Percentiles rank a stretch among this genome's conserved stretches.
Evolutionary conservation across 2,888 invertebrate genomes (phyloP).

Genomic region (Glaucopsyche alexis): DNA sequence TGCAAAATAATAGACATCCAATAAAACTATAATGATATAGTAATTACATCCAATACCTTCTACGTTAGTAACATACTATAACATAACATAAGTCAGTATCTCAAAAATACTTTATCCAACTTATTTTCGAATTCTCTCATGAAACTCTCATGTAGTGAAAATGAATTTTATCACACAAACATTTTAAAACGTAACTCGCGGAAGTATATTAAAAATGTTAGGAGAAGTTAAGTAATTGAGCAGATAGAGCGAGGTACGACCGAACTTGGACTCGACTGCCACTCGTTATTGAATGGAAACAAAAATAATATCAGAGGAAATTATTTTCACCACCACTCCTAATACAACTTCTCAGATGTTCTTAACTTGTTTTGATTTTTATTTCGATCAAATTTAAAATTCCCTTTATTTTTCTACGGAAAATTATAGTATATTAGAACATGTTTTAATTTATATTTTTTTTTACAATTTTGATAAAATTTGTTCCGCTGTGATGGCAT

Average conservation of each 20-base stretch:
- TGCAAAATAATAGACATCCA: too few species aligned
- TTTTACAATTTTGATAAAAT: too few species aligned
- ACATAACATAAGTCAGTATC: not conserved
- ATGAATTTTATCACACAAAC: constrained; percentile 1
- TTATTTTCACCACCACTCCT: constrained; percentile 1
- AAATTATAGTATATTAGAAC: not conserved
- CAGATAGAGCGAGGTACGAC: constrained; percentile 5
- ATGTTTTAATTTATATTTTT: not conserved
- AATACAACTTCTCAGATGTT: not conserved
- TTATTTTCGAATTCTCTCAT: not conserved
- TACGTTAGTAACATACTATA: not conserved
- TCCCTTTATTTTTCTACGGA: not conserved
- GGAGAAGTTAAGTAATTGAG: constrained; percentile 18
- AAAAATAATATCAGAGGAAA: constrained; percentile 21
- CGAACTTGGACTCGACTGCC: not conserved
- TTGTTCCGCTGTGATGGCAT: too few species aligned
- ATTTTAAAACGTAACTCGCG: constrained; percentile 10
- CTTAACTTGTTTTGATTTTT: constrained; percentile 5
- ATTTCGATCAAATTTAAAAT: not conserved
- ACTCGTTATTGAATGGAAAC: constrained; percentile 25
- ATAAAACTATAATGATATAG: too few species aligned
- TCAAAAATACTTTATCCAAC: not conserved
- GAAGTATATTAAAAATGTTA: constrained; percentile 27
- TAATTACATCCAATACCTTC: not conserved
- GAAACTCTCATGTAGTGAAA: not conserved